Conservation (phyloP, 35 echinoderm and acorn worm genomes). For the Holothuria glaberrima region DNA sequence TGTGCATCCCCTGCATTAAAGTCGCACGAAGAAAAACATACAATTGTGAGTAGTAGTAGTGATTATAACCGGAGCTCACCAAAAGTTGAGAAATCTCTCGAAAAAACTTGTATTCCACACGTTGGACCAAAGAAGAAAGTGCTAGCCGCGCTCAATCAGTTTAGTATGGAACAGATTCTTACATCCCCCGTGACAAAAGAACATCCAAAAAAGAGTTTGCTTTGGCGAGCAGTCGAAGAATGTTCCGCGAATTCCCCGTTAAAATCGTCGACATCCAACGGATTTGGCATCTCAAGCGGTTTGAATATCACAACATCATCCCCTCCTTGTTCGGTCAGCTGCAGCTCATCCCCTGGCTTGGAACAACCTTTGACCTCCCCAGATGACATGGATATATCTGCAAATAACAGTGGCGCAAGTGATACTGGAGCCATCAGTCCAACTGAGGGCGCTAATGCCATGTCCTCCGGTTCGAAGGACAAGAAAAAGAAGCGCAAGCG, state of each 20-base stretch:
- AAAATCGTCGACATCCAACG: slow-evolving; percentile 8
- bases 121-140: slow-evolving; percentile 58
- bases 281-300: neutral
- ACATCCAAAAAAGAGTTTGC: slow-evolving; percentile 51
- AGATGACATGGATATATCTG: slow-evolving; percentile 63
- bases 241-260: slow-evolving; percentile 35
- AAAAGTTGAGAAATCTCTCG: neutral
- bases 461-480: slow-evolving; percentile 42
- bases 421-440: slow-evolving; percentile 80
- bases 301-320: neutral
- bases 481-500: slow-evolving; percentile 99
- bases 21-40: slow-evolving; percentile 6
- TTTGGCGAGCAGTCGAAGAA: slow-evolving; percentile 48
- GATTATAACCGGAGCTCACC: neutral
- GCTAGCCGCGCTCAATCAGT: slow-evolving; percentile 30
- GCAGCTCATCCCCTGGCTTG: slow-evolving; percentile 55
- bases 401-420: slow-evolving; percentile 76
- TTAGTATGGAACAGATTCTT: slow-evolving; percentile 52
- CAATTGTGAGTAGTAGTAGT: slow-evolving; percentile 56
- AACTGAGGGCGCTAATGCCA: slow-evolving; percentile 1
- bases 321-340: slow-evolving; percentile 31
- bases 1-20: neutral
- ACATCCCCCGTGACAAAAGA: slow-evolving; percentile 23
- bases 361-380: slow-evolving; percentile 77
- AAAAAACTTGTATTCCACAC: slow-evolving; percentile 7